Evolutionary conservation across 2,113 vertebrate species (phyloP).

Genomic region (Zosterops pallidus): DNA sequence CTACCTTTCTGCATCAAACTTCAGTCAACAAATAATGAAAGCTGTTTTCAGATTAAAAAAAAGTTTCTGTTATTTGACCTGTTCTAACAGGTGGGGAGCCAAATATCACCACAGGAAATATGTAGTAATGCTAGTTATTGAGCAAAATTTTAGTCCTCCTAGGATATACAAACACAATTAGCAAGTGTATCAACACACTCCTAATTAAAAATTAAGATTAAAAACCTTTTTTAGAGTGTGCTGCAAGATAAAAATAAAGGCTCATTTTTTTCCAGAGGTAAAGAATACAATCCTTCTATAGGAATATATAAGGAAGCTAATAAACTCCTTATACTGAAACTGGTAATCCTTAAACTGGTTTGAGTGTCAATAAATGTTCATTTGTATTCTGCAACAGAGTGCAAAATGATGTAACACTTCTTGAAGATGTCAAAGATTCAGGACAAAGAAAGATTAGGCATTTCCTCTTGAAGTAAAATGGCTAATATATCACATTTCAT

Average conservation of each 20-base stretch:
- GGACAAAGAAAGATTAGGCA: not conserved
- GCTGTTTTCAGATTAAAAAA: not conserved
- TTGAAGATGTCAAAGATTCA: not conserved
- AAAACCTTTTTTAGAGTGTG: not conserved
- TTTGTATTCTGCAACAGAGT: not conserved
- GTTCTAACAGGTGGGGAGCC: not conserved
- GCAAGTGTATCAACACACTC: not conserved
- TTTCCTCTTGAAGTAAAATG: not conserved
- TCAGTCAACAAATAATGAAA: constrained; percentile 14
- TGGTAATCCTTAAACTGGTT: not conserved
- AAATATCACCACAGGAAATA: not conserved
- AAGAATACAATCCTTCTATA: not conserved
- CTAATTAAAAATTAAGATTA: not conserved
- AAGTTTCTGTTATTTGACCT: not conserved
- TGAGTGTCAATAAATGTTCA: not conserved
- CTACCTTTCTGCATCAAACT: constrained; percentile 15
- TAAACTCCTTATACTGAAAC: not conserved
- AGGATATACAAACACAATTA: not conserved
- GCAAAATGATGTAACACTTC: not conserved
- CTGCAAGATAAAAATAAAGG: not conserved
- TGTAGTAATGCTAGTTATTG: fast-evolving
- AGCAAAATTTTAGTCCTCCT: not conserved
- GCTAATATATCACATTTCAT: not conserved
- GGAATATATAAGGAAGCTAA: not conserved
- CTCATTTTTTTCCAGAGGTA: not conserved